phyloP scores from a whole-genome alignment of 2,888 invertebrate genomes.

The Fragum fragum region DNA sequence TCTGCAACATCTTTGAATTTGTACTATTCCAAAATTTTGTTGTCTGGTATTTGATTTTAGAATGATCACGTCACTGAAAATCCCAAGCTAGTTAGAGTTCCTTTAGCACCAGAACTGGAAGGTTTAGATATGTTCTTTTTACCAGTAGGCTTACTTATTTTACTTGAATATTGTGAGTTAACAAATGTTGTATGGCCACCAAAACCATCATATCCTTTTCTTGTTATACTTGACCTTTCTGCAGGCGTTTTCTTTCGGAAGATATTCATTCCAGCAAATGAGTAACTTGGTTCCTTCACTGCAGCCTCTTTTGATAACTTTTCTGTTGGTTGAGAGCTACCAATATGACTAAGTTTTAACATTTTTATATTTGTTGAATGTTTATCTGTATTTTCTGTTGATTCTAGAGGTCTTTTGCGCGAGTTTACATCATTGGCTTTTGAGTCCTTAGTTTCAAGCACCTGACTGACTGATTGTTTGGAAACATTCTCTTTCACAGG shows the following conservation, averaged over 20 bases:
- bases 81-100: constrained; percentile 66
- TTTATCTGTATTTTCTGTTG: background rate
- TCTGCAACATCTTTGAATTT: too few species aligned
- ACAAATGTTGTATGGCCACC: constrained; percentile 79
- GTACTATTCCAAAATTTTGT: too few species aligned
- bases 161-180: constrained; percentile 60
- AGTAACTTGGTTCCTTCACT: background rate
- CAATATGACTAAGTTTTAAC: background rate
- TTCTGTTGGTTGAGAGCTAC: background rate
- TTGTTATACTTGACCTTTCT: constrained; percentile 68
- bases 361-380: background rate
- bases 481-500: background rate
- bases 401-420: constrained; percentile 9
- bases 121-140: constrained; percentile 52
- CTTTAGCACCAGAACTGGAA: constrained; percentile 49
- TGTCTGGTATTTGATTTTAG: too few species aligned
- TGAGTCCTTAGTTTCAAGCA: background rate
- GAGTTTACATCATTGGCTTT: background rate
- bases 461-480: background rate
- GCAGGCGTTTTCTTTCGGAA: constrained; percentile 73
- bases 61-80: constrained; percentile 4
- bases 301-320: background rate
- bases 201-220: constrained; percentile 80
- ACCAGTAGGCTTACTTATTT: constrained; percentile 55
- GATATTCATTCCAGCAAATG: constrained; percentile 69